Base-by-base conservation (phyloP, 2,797 vertebrate species). In the Coilia nasus region DNA sequence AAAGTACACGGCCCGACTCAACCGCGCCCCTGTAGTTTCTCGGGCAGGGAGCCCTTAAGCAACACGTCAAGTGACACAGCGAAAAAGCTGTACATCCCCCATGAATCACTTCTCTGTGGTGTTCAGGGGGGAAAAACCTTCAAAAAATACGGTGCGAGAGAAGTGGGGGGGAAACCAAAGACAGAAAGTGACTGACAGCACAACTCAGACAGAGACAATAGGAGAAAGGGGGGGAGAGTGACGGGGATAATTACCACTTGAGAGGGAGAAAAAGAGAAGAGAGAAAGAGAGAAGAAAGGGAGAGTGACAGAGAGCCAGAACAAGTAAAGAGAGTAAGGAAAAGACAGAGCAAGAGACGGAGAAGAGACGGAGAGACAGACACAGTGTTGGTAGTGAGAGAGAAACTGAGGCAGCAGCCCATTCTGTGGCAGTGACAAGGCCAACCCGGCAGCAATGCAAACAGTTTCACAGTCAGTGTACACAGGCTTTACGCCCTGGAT, bases 381-480 rank as follows among this genome's bases (percentile, higher is more conserved):
- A 14, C 9, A 54, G 50, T 47, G 46, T 47, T 10, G 10, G 46
- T 47, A 47, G 46, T 54, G 2, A 54, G 3, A 31, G 64, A 47
- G 41, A 59, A 25, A 64, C 17, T 44, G 5, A 64, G 14, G 50
- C 82, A 50, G 83, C 81, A 56, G 14, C n/a, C 80, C 81, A 54
- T 46, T 83, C 85, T 62, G 82, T 28, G 47, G 46, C 81, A 21
- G 54, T 56, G 78, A 90, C 83, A 91, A 87, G 84, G 84, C 82
- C 25, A 28, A 86, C 83, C 82, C 85, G 64, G 82, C 84, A 86
- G 87, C 88, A 90, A 91, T 88, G 87, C 89, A 90, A 91, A 92
- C 90, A 91, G 88, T 90, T 89, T 90, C 87, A 83, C 82, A 91
- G 84, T 87, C 87, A 92, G 87, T 88, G 89, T 91, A 89, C 91